Percentiles rank a stretch among this genome's conserved stretches.
These are phyloP conservation scores for Arctopsyche grandis DNA, from an alignment of 1,140 invertebrate species.

Conservation along the genomic window DNA sequence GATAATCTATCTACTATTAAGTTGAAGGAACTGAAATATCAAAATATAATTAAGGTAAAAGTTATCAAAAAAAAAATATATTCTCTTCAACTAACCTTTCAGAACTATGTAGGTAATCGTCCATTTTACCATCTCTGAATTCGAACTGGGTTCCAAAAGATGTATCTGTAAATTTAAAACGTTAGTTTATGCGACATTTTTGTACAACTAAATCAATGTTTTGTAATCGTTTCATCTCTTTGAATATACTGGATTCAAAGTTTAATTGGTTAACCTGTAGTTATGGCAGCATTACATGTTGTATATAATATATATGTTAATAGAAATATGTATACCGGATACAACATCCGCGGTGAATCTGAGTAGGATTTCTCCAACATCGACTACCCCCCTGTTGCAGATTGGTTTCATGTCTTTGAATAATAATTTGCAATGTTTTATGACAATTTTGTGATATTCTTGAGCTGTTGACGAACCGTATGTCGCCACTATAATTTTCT, in stretches of 20 bases:
- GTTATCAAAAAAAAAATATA: neutral
- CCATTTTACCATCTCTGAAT: neutral
- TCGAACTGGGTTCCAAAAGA: neutral
- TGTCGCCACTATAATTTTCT: neutral
- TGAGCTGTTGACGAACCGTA: neutral
- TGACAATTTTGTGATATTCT: neutral
- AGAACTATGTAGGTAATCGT: neutral
- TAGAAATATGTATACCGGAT: neutral
- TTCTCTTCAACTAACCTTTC: neutral
- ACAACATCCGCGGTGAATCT: neutral
- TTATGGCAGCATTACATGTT: too few species aligned
- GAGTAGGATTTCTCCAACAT: neutral
- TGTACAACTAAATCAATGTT: neutral
- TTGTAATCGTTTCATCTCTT: neutral
- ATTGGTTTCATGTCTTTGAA: neutral
- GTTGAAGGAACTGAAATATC: neutral
- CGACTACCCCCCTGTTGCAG: neutral
- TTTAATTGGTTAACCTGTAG: neutral
- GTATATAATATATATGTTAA: neutral
- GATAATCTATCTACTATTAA: neutral
- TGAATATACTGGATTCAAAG: too few species aligned
- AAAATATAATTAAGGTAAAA: neutral
- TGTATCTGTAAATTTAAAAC: neutral
- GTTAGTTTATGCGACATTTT: neutral
- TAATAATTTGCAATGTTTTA: slow-evolving; percentile 1